These are phyloP conservation scores for Oligia fasciuncula DNA, from an alignment of 2,888 invertebrate species.

Conservation along the genomic window DNA sequence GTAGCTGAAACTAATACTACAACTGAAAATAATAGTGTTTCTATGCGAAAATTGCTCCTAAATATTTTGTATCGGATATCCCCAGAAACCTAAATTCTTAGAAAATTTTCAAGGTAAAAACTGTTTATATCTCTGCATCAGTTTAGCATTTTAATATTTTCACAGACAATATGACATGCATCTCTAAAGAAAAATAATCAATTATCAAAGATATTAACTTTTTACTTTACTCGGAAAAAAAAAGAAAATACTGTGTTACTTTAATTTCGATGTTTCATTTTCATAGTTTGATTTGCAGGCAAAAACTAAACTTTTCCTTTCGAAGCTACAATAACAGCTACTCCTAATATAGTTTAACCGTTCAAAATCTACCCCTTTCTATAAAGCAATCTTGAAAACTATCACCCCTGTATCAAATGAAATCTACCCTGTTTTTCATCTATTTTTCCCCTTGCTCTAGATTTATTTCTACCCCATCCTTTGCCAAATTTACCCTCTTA, in stretches of 20 bases:
- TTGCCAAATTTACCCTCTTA: not conserved
- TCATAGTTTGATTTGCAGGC: not conserved
- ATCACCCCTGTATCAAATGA: not conserved
- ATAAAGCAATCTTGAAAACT: not conserved
- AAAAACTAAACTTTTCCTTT: not conserved
- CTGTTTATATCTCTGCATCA: not conserved
- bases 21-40: not conserved
- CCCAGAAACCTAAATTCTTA: not conserved
- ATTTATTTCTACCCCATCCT: no score
- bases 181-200: not conserved
- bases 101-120: not conserved
- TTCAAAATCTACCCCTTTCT: not conserved
- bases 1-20: not conserved
- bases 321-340: not conserved
- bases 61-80: not conserved
- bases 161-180: not conserved
- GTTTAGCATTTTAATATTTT: not conserved
- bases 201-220: not conserved
- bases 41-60: not conserved
- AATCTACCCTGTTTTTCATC: not conserved
- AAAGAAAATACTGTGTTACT: no score
- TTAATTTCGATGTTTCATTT: not conserved
- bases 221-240: not conserved
- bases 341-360: not conserved
- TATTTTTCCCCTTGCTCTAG: not conserved